phyloP scores from a whole-genome alignment of 1,140 invertebrate genomes.

The Ridgeia piscesae region DNA sequence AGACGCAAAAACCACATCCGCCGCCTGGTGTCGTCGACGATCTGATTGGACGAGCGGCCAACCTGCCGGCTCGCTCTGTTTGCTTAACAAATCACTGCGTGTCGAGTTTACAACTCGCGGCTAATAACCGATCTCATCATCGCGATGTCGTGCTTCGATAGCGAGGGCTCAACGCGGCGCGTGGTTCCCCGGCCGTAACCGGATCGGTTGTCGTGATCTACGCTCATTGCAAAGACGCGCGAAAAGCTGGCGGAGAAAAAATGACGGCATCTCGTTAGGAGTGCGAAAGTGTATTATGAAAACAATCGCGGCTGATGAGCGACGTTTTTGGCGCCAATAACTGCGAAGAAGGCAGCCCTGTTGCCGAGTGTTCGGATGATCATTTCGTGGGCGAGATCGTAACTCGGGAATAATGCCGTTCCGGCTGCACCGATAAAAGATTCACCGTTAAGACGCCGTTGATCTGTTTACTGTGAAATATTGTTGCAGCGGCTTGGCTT shows the following conservation, averaged over 20 bases:
- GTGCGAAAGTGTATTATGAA: not conserved
- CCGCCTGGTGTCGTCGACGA: no score
- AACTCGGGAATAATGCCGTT: not conserved
- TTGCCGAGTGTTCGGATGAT: not conserved
- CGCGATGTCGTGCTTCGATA: not conserved
- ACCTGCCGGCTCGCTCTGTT: not conserved
- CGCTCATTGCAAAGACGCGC: not conserved
- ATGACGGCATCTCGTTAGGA: not conserved
- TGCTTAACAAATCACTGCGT: constrained; percentile 5
- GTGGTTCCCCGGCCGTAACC: not conserved
- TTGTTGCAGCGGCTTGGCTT: not conserved
- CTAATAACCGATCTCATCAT: not conserved
- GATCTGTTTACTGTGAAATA: not conserved
- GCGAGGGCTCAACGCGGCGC: not conserved
- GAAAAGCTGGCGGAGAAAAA: not conserved
- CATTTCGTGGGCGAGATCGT: not conserved
- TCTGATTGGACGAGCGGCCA: not conserved
- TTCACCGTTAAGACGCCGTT: not conserved
- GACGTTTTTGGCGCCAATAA: not conserved
- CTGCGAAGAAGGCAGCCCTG: not conserved
- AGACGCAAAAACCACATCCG: not conserved
- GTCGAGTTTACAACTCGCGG: not conserved
- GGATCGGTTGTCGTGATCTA: not conserved
- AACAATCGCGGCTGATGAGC: not conserved
- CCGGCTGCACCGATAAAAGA: not conserved